These are phyloP conservation scores for Antechinus flavipes DNA, from an alignment of 2,113 vertebrate genomes.

Conservation along the genomic window DNA sequence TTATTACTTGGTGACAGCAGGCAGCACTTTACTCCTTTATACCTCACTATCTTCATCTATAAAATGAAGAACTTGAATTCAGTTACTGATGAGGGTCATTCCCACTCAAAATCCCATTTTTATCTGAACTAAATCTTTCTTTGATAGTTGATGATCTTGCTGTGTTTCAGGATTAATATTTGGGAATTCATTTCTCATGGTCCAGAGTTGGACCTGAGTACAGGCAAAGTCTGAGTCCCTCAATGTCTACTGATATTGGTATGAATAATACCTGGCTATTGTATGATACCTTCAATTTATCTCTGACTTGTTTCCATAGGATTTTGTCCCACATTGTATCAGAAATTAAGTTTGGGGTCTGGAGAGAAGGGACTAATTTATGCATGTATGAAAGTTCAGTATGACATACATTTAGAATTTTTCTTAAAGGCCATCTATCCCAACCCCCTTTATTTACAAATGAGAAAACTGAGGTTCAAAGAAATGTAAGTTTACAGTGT, in stretches of 20 bases:
- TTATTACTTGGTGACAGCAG: neutral
- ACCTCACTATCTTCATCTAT: neutral
- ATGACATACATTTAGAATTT: neutral
- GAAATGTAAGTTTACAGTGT: neutral
- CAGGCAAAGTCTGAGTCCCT: neutral
- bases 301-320: neutral
- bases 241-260: neutral
- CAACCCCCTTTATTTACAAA: neutral
- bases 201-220: neutral
- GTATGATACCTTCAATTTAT: neutral
- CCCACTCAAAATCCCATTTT: neutral
- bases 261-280: neutral
- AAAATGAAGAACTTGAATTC: neutral
- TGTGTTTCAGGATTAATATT: neutral
- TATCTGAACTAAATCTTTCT: neutral
- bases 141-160: neutral
- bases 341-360: neutral
- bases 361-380: neutral
- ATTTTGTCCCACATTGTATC: neutral
- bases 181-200: neutral
- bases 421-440: neutral
- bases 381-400: neutral
- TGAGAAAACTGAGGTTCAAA: neutral
- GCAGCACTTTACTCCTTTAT: neutral
- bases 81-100: neutral